A percentile compares a stretch with the other conserved stretches of the same genome.
Evolutionary conservation across 2,888 invertebrate genomes (phyloP).

Genomic region (Drosophila nr. perissopoda): DNA sequence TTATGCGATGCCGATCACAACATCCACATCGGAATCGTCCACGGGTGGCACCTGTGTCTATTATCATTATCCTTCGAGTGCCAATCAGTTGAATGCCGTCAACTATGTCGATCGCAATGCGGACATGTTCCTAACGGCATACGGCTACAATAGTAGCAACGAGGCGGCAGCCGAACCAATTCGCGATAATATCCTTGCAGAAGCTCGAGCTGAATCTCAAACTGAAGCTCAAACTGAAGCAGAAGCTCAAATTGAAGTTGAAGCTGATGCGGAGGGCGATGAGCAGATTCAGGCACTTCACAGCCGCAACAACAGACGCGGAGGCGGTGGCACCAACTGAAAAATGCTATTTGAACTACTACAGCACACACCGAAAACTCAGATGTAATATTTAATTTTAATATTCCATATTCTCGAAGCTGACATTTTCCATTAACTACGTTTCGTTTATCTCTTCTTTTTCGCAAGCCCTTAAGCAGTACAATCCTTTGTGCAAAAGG

Average conservation of each 20-base stretch:
- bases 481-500: neutral
- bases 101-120: constrained; percentile 38
- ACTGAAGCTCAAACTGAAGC: neutral
- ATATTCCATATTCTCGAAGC: neutral
- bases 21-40: neutral
- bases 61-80: constrained; percentile 39
- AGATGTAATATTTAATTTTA: constrained; percentile 3
- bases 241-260: neutral
- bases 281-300: neutral
- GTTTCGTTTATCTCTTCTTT: neutral
- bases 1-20: constrained; percentile 1
- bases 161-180: constrained; percentile 3
- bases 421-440: neutral
- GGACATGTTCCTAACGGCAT: constrained; percentile 18
- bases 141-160: neutral
- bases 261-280: neutral
- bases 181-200: neutral
- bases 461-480: neutral
- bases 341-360: neutral
- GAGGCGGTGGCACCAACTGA: constrained; percentile 32
- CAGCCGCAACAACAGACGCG: constrained; percentile 1
- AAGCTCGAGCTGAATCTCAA: neutral
- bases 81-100: constrained; percentile 30
- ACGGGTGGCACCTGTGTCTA: constrained; percentile 25
- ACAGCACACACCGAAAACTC: constrained; percentile 13